Percentiles rank a stretch among this genome's conserved stretches.
phyloP scores from a whole-genome alignment of 2,888 invertebrate genomes.

The Blera fallax region DNA sequence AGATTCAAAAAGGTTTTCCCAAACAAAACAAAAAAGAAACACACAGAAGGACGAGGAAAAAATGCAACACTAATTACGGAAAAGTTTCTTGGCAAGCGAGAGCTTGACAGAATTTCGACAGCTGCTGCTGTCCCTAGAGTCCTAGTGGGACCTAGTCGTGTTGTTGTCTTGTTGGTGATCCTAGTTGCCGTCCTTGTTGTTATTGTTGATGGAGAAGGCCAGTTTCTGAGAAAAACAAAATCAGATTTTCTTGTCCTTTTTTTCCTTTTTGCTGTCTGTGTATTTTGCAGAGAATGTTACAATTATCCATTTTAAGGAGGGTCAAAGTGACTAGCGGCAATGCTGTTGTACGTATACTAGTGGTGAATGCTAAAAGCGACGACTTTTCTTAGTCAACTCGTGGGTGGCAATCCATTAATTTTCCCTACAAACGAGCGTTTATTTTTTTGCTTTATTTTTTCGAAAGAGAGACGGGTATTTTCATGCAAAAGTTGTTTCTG shows the following conservation, averaged over 20 bases:
- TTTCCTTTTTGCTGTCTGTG: conserved; percentile 1
- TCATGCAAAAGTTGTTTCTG: conserved; percentile 41
- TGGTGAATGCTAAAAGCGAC: conserved; percentile 54
- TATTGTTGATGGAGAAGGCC: conserved; percentile 18
- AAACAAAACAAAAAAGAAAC: background rate
- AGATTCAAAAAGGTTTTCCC: conserved; percentile 38
- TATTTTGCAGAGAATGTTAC: conserved; percentile 46
- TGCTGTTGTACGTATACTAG: conserved; percentile 13
- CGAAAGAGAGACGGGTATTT: conserved; percentile 31
- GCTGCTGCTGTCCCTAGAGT: conserved; percentile 26
- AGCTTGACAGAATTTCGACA: conserved; percentile 66
- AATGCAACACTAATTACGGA: conserved; percentile 67
- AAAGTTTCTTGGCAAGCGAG: conserved; percentile 60
- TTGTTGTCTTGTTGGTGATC: conserved; percentile 11
- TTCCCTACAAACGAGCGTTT: conserved; percentile 1
- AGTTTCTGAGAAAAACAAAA: conserved; percentile 38
- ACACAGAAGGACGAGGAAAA: conserved; percentile 3
- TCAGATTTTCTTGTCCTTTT: conserved; percentile 6
- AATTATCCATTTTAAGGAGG: conserved; percentile 57
- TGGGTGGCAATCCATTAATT: conserved; percentile 50
- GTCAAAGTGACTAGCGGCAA: conserved; percentile 58
- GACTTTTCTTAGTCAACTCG: conserved; percentile 55
- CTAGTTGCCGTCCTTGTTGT: background rate
- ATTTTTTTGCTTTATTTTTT: background rate
- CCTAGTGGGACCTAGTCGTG: conserved; percentile 12